phyloP scores from a whole-genome alignment of 2,888 invertebrate species.

The Cerastoderma edule region DNA sequence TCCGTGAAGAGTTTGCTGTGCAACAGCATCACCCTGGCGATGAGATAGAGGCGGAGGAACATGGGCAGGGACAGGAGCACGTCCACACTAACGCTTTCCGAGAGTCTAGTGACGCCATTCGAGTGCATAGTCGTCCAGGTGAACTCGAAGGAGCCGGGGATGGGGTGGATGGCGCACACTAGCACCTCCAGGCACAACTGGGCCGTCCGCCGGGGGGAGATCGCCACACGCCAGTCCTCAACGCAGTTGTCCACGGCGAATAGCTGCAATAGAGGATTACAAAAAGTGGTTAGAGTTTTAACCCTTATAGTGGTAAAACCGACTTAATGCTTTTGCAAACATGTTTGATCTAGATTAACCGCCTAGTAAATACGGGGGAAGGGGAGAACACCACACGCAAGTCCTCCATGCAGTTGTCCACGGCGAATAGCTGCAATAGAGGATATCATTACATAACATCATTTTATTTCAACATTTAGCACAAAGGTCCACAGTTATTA shows the following conservation, averaged over 20 bases:
- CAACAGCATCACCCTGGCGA: conserved; percentile 99
- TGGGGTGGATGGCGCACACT: conserved; percentile 98
- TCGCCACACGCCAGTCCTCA: conserved; percentile 99
- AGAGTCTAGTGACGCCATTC: conserved; percentile 65
- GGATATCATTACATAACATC: too few species aligned
- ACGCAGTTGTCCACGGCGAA: conserved; percentile 99
- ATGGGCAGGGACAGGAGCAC: conserved; percentile 99
- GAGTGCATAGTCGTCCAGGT: conserved; percentile 92
- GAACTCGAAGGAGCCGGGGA: conserved; percentile 98
- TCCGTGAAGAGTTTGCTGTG: conserved; percentile 99
- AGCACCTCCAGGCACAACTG: conserved; percentile 86
- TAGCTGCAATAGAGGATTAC: conserved; percentile 88
- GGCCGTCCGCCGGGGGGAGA: conserved; percentile 98
- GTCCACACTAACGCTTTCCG: conserved; percentile 86
- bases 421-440: too few species aligned
- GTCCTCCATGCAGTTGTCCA: too few species aligned
- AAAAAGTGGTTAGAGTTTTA: too few species aligned
- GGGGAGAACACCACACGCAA: too few species aligned
- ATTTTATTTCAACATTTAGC: too few species aligned
- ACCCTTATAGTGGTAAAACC: too few species aligned
- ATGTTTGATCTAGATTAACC: too few species aligned
- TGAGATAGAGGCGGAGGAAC: conserved; percentile 99
- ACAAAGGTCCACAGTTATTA: too few species aligned
- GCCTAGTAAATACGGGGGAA: too few species aligned
- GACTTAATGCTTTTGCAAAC: too few species aligned